Evolutionary conservation across 2,888 invertebrate genomes (phyloP).

Genomic region (Amphipyra tragopoginis): DNA sequence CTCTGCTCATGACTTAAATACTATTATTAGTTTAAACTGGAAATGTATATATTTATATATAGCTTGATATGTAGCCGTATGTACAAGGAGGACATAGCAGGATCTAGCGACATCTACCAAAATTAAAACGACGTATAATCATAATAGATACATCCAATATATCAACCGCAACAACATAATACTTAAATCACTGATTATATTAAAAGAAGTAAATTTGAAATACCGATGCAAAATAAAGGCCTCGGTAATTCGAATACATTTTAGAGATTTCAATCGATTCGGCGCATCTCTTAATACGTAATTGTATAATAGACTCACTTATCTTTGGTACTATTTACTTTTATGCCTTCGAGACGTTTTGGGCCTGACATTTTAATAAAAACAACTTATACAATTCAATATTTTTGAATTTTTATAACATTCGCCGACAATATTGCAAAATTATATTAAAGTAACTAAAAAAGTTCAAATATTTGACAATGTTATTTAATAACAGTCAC

Average conservation of each 20-base stretch:
- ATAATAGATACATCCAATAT: not conserved
- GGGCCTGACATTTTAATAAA: conserved; percentile 13
- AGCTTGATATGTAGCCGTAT: too few species aligned
- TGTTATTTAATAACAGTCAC: conserved; percentile 5
- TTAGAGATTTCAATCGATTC: conserved; percentile 15
- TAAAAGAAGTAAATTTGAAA: too few species aligned
- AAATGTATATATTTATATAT: too few species aligned
- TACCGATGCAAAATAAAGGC: too few species aligned
- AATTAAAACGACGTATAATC: not conserved
- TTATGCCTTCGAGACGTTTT: conserved; percentile 33
- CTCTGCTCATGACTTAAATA: too few species aligned
- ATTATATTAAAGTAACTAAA: conserved; percentile 23
- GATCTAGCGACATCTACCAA: too few species aligned
- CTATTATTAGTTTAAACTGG: too few species aligned
- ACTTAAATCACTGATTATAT: not conserved
- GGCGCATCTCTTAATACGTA: conserved; percentile 3
- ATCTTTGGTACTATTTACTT: conserved; percentile 54
- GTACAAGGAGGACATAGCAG: too few species aligned
- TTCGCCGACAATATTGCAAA: conserved; percentile 1
- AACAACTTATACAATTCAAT: conserved; percentile 10
- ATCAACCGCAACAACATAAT: not conserved
- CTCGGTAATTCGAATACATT: not conserved
- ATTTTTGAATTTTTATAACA: not conserved
- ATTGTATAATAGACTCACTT: conserved; percentile 38
- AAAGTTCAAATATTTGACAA: conserved; percentile 8